Conservation (phyloP, 1,140 invertebrate species). For the Battus philenor region DNA sequence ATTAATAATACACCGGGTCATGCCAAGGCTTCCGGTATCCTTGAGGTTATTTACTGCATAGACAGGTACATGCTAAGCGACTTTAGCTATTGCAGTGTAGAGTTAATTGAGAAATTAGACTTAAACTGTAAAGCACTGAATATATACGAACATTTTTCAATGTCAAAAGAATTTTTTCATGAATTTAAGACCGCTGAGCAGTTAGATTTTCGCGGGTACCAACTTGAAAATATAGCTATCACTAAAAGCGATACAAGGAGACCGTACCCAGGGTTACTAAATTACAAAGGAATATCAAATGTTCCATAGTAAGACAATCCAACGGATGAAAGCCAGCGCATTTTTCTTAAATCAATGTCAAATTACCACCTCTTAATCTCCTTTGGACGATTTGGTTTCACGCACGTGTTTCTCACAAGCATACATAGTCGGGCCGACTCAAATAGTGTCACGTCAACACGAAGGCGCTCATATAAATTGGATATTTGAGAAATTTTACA, state of each 20-base stretch:
- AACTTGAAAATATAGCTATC: conserved; percentile 10
- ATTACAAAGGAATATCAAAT: conserved; percentile 15
- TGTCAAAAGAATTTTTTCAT: too few species aligned
- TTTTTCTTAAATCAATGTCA: conserved; percentile 71
- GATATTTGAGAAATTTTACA: conserved; percentile 69
- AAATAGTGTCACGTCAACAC: conserved; percentile 44
- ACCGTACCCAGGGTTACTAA: conserved; percentile 5
- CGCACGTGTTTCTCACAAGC: conserved; percentile 50
- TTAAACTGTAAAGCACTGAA: too few species aligned
- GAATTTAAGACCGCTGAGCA: too few species aligned
- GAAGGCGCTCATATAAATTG: conserved; percentile 59
- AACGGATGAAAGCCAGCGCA: conserved; percentile 49
- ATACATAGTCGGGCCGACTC: conserved; percentile 35
- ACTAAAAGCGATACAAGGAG: conserved; percentile 12
- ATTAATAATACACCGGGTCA: too few species aligned
- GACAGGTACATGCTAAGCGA: too few species aligned
- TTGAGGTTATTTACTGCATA: too few species aligned
- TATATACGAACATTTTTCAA: too few species aligned
- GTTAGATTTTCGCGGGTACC: conserved; percentile 10
- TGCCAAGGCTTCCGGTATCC: too few species aligned
- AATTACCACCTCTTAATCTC: conserved; percentile 72
- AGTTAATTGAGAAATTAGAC: too few species aligned
- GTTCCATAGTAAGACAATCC: conserved; percentile 60
- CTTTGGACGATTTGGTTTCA: conserved; percentile 66
- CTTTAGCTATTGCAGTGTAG: too few species aligned